Base-by-base conservation (phyloP, 2,113 vertebrate species). In the Nesoenas mayeri region DNA sequence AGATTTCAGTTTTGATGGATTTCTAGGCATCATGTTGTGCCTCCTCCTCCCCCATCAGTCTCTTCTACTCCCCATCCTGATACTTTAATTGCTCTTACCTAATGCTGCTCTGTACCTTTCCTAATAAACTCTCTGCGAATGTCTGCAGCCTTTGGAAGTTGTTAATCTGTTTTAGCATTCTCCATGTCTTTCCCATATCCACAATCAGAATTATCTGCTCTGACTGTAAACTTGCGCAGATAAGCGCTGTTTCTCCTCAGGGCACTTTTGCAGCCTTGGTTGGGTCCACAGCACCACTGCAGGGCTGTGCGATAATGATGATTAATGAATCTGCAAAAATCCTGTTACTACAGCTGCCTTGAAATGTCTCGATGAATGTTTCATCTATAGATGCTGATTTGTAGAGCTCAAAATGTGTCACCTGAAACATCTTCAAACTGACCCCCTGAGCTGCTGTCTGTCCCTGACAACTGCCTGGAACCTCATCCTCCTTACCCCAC, bases 321-420 rank as follows among this genome's bases (percentile, higher is more conserved):
- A 96, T 96, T 95, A 96, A 95, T 65, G 71, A 79, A 40, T 61
- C 32, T 1, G 2, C 25, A 19, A 82, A 93, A 96, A 90, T 94
- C 90, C 81, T 69, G 79, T 95, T 96, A 90, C 80, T 87, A 28
- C 53, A 54, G 66, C 71, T 40, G 58, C 18, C 79, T 89, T 89
- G 54, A 85, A 79, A 65, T 44, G 47, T 91, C 78, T 53, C 0
- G 0, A 28, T 48, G 58, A 85, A 50, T 2, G 3, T 69, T 94
- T 88, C 62, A 25, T 69, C 53, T n/a, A 31, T 31, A 65, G 62
- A 14, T 70, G 50, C 62, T 85, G 66, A 82, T 79, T 82, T 71
- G 57, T n/a, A 77, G 24, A 73, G 16, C 79, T 88, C 44, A 72
- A 67, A 72, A 61, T 25, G 11, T 51, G 72, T 67, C 89, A 67